Evolutionary conservation across 2,888 invertebrate genomes (phyloP).

Genomic region (Perizoma affinitatum): DNA sequence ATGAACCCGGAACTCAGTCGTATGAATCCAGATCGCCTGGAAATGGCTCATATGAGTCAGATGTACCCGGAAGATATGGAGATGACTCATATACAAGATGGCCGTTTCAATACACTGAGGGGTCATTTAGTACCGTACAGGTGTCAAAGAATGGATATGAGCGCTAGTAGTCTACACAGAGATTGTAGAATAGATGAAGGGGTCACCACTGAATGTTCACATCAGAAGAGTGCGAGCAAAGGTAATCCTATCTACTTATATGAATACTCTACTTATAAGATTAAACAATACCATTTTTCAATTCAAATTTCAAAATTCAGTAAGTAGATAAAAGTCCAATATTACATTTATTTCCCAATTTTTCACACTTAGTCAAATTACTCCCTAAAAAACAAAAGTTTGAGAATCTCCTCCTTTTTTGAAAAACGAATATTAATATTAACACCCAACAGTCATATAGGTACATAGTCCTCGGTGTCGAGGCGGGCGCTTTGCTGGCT

Average conservation of each 20-base stretch:
- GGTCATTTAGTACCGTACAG: conserved; percentile 75
- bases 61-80: conserved; percentile 50
- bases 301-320: no score
- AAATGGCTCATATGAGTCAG: conserved; percentile 28
- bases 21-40: conserved; percentile 46
- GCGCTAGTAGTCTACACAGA: conserved; percentile 67
- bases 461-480: no score
- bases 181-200: conserved; percentile 67
- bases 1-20: conserved; percentile 37
- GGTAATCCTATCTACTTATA: conserved; percentile 49
- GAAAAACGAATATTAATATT: no score
- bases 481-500: no score
- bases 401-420: no score
- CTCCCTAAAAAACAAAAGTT: no score
- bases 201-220: conserved; percentile 66
- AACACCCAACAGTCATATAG: no score
- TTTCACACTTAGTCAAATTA: no score
- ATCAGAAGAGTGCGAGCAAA: conserved; percentile 73
- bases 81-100: conserved; percentile 55
- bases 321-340: no score
- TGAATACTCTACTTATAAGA: no score
- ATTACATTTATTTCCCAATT: no score
- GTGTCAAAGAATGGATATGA: conserved; percentile 68
- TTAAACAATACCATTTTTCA: no score
- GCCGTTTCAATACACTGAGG: conserved; percentile 68